These are phyloP conservation scores for Phalanger gymnotis DNA, from an alignment of 2,797 vertebrate genomes.

Conservation along the genomic window DNA sequence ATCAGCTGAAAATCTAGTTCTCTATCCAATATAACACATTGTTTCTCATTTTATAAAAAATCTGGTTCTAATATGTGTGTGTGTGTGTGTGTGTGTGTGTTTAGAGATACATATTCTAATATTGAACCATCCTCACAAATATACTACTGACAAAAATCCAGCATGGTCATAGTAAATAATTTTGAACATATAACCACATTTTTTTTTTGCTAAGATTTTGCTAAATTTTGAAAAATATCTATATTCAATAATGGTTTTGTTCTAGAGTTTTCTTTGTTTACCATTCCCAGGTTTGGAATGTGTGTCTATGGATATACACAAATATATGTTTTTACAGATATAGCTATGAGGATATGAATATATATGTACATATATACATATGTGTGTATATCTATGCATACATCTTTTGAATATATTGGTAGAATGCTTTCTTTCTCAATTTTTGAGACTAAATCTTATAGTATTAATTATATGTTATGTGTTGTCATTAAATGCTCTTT, in stretches of 20 bases:
- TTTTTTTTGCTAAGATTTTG: background rate
- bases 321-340: background rate
- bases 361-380: background rate
- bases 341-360: background rate
- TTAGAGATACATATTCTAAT: background rate
- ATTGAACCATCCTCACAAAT: background rate
- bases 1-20: background rate
- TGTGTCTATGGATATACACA: background rate
- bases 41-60: background rate
- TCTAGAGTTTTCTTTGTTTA: background rate
- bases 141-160: background rate
- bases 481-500: background rate
- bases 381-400: no score
- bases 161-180: background rate
- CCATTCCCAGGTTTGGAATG: background rate
- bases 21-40: background rate
- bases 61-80: background rate
- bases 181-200: background rate
- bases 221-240: background rate
- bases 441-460: background rate
- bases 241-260: background rate
- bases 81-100: background rate
- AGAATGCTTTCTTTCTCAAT: background rate
- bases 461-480: background rate
- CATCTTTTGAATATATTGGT: background rate